Evolutionary conservation across 2,113 vertebrate species (phyloP), one percentile per base, ranked within the genome.

Genomic region (Rhabdornis inornatus): DNA sequence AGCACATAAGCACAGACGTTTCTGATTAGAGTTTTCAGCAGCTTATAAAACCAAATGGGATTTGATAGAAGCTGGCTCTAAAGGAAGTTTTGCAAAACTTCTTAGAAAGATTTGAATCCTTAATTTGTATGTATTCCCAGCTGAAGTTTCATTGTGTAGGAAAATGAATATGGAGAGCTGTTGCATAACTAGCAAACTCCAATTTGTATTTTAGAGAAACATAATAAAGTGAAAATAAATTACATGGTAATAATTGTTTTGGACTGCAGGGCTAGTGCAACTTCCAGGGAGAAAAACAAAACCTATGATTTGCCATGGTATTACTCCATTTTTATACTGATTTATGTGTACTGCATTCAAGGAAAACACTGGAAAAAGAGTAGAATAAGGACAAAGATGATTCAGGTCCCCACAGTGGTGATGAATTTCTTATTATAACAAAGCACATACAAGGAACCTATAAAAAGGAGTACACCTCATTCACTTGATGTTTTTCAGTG

Each of bases 261-360:
- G 92, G 85, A 87, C 61, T 87, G 80, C 59, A 86, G 65, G 44
- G 53, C 69, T 85, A 82, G 22, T 15, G 10, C 76, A 74, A 79
- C 90, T 96, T 94, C 82, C 94, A 95, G 55, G 30, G 71, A 95
- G 93, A 53, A 91, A 94, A 91, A 94, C 57, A 95, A 95, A 91
- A 83, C 56, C 86, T 93, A 45, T 92, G 71, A 90, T 94, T 96
- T 92, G 76, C 82, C n/a, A 39, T 74, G 52, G 33, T 88, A 52
- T 86, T 90, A 63, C 35, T 84, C 27, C 40, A 23, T 76, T 94
- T 93, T 91, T 79, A 53, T 83, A 74, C 55, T 57, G 78, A 89
- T 87, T 79, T 90, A 59, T 84, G 60, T 93, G 49, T 76, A 61
- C 66, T 93, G 35, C 45, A 85, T 91, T 94, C 82, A 94, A 77